Evolutionary conservation across 2,113 vertebrate genomes (phyloP).

Genomic region (Antechinus stuartii): DNA sequence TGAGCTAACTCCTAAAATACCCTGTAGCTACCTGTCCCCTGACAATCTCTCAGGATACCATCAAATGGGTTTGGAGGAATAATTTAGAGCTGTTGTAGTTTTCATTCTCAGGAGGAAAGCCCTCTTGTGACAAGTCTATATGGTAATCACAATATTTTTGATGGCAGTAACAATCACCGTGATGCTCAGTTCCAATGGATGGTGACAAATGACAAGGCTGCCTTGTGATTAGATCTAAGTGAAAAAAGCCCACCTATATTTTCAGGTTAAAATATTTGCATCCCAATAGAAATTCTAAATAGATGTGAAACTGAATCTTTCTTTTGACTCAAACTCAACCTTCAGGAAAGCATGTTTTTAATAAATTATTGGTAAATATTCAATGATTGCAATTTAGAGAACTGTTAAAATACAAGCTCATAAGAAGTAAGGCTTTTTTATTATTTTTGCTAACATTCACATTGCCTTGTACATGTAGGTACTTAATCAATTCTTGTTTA

Average conservation of each 20-base stretch:
- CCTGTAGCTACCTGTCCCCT: not conserved
- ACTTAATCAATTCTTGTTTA: not conserved
- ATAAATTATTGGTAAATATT: not conserved
- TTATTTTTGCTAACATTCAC: not conserved
- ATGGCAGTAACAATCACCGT: slow-evolving; percentile 33
- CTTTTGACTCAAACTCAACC: not conserved
- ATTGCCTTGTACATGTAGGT: not conserved
- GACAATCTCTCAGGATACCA: not conserved
- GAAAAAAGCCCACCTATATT: not conserved
- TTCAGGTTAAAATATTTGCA: not conserved
- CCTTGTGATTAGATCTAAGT: not conserved
- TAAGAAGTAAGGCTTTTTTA: not conserved
- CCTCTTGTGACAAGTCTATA: slow-evolving; percentile 13
- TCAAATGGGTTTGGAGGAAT: not conserved
- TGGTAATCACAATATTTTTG: not conserved
- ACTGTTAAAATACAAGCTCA: not conserved
- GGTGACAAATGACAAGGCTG: slow-evolving; percentile 9
- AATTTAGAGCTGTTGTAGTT: not conserved
- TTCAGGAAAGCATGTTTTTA: not conserved
- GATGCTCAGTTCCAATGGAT: slow-evolving; percentile 27
- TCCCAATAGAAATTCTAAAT: slow-evolving; percentile 18
- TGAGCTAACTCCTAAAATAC: not conserved
- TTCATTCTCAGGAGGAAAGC: not conserved
- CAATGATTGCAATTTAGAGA: not conserved
- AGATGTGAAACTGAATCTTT: slow-evolving; percentile 10